Percentiles rank a stretch among this genome's conserved stretches.
Evolutionary conservation across 2,113 vertebrate species (phyloP).

Genomic region (western clawed frog (Xenopus tropicalis)): UCB_Xtro_10.0 CM004445.2:68370501-68371000

Average conservation of each 20-base stretch:
- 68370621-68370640: constrained; percentile 91
- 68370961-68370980: too few relatives aligned
- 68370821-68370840: neutral
- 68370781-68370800: neutral
- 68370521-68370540: constrained; percentile 3
- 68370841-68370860: neutral
- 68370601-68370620: constrained; percentile 45
- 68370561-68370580: too few relatives aligned
- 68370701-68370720: constrained; percentile 98
- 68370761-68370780: neutral
- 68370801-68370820: neutral
- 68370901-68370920: too few relatives aligned
- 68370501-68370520: constrained; percentile 48
- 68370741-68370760: neutral
- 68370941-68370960: too few relatives aligned
- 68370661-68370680: constrained; percentile 98
- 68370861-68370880: too few relatives aligned
- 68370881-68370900: too few relatives aligned
- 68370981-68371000: too few relatives aligned
- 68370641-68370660: constrained; percentile 91
- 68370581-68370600: constrained; percentile 50
- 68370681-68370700: constrained; percentile 98
- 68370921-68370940: too few relatives aligned
- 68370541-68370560: constrained; percentile 17
- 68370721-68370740: constrained; percentile 91